Base-by-base conservation (phyloP, 2,888 invertebrate species). In the Pemphredon lugubris region DNA sequence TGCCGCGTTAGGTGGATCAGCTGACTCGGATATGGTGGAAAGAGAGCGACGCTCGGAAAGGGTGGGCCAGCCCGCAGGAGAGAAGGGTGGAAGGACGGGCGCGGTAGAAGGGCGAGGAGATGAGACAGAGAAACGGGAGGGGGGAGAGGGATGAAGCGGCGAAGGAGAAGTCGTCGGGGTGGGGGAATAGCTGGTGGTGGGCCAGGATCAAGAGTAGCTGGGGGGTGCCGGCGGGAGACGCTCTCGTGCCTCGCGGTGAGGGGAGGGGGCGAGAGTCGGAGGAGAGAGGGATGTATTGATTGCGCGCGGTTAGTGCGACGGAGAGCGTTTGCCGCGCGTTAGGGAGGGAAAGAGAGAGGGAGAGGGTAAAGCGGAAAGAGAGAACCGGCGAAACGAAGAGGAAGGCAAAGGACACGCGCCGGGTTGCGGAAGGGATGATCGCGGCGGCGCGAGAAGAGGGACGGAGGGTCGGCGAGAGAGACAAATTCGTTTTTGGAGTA, bases 261-360 rank as follows among this genome's bases (percentile, higher is more conserved):
- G 58, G 59, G 75, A 72, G 75, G 74, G 61, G 75, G 37, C 54
- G 57, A 54, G 63, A 66, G 71, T 50, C 13, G 50, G 39, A 55
- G 53, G 79, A 77, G 82, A 77, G 82, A 75, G 81, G 84, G 84
- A 82, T 75, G 87, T 88, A 87, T 87, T 88, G 88, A 88, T 87
- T 88, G 87, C 85, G 83, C 82, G 81, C 72, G 75, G 85, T 82
- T 84, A 65, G 80, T 77, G 80, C 79, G 76, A 81, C 82, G 68
- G 79, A 72, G 82, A 82, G 75, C 23, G 23, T 48, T 18, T 45
- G 20, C 18, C 16, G 3, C 2, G 18, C 13, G 44, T 13, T n/a
- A 57, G 34, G 20, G 64, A 30, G 53, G 13, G 34, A 48, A 11
- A 34, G 53, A 45, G 26, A 30, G 37, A 42, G 23, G 13, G 14